These are phyloP conservation scores for Ametastegia equiseti DNA, from an alignment of 2,888 invertebrate genomes.

Conservation along the genomic window DNA sequence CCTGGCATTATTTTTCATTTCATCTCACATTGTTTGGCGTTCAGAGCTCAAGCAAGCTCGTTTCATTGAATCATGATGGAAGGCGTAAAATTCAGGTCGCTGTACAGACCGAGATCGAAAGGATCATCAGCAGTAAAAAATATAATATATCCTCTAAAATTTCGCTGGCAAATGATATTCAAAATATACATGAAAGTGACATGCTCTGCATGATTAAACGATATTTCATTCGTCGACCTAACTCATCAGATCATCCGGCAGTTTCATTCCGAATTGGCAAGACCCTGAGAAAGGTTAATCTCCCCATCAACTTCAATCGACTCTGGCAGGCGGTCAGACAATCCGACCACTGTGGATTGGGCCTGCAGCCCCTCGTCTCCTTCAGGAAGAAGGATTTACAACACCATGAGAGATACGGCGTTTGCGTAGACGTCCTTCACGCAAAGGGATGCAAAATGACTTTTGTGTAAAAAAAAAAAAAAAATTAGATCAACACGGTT, in stretches of 20 bases:
- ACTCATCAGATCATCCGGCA: background rate
- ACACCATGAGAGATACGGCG: background rate
- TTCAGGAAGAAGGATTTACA: background rate
- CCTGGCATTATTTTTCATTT: background rate
- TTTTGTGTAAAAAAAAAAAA: background rate
- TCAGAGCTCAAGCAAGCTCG: background rate
- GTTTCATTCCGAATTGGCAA: background rate
- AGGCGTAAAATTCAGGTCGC: background rate
- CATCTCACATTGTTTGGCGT: slow-evolving; percentile 12
- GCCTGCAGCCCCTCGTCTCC: background rate
- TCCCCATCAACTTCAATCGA: slow-evolving; percentile 18
- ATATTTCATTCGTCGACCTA: background rate
- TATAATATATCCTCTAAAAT: background rate
- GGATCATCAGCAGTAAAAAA: background rate
- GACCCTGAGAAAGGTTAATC: slow-evolving; percentile 12
- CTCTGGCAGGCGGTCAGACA: background rate
- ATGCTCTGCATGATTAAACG: background rate
- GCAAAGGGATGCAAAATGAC: background rate
- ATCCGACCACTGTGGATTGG: background rate
- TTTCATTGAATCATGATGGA: background rate
- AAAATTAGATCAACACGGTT: too few species aligned
- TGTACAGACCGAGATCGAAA: background rate
- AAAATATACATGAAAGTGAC: background rate
- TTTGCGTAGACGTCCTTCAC: background rate
- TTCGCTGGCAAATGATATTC: background rate